Conservation (phyloP, 2,797 vertebrate genomes). For the Cyprinodon diabolis region DNA sequence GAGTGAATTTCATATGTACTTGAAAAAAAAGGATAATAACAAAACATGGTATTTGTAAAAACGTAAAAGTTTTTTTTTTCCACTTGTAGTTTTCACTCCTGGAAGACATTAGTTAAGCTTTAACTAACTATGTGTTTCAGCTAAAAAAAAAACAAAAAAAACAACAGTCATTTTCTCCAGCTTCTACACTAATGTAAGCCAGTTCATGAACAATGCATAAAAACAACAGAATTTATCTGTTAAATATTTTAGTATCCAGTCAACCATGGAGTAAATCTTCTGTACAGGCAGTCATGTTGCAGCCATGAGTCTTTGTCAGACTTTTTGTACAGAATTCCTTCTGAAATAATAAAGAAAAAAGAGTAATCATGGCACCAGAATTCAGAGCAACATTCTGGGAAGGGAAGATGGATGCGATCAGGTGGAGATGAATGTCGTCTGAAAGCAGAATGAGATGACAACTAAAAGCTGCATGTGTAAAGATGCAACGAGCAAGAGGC, state of each 20-base stretch:
- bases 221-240: slow-evolving; percentile 52
- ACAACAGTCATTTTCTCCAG: background rate
- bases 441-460: background rate
- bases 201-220: slow-evolving; percentile 44
- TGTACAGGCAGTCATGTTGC: slow-evolving; percentile 25
- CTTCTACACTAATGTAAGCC: background rate
- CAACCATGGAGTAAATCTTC: slow-evolving; percentile 29
- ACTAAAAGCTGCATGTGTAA: background rate
- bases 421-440: background rate
- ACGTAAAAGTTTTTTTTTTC: no score
- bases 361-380: background rate
- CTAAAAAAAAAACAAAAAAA: background rate
- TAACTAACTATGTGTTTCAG: no score
- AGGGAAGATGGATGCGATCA: background rate
- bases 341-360: background rate
- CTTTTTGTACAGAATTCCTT: background rate
- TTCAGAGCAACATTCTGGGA: background rate
- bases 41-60: no score
- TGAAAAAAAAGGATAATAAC: no score
- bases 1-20: no score
- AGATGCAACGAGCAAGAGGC: slow-evolving; percentile 2
- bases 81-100: no score
- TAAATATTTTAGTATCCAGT: slow-evolving; percentile 66
- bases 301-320: slow-evolving; percentile 5
- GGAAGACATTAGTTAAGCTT: no score